Evolutionary conservation across 2,113 vertebrate genomes (phyloP), one percentile per base, ranked within the genome.

Genomic region (Phalacrocorax pelagicus): DNA sequence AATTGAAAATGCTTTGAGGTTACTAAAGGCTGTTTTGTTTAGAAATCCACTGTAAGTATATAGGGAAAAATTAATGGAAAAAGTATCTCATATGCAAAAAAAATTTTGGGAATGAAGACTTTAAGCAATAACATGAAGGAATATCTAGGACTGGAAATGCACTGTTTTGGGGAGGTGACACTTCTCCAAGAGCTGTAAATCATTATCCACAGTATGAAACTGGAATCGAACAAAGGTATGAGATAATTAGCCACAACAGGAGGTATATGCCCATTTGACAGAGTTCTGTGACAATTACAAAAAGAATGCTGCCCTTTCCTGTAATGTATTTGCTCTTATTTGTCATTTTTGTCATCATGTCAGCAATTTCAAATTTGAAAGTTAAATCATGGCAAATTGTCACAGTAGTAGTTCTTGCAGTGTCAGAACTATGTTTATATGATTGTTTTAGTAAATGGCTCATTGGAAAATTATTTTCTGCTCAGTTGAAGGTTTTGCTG

Each of bases 401-500:
- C 97, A 71, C 96, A 72, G 95, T 55, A 54, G 92, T 89, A 71
- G 46, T 65, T 72, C 96, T 93, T 44, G 63, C 72, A 88, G 94
- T 88, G 51, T 96, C 84, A 71, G 92, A 90, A 96, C 86, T 83
- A 85, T 92, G 66, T 91, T 90, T 86, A 86, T 44, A 67, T 92
- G 94, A 95, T 92, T 96, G 94, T 96, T 98, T 97, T 94, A 92
- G 91, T 93, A 97, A 98, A 97, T 86, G 94, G 95, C 93, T 98
- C 97, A 75, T 96, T 96, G 97, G 94, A 92, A 97, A 97, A 95
- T 94, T 94, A 94, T 95, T 97, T 98, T 98, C 97, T 97, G 97
- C 97, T 98, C 95, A 88, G 95, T 92, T 96, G 95, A 96, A 94
- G 83, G 55, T 96, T 97, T 97, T 90, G 95, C 96, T 97, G 93